Evolutionary conservation across 2,113 vertebrate genomes (phyloP).

Genomic region (Cebus imitator): DNA sequence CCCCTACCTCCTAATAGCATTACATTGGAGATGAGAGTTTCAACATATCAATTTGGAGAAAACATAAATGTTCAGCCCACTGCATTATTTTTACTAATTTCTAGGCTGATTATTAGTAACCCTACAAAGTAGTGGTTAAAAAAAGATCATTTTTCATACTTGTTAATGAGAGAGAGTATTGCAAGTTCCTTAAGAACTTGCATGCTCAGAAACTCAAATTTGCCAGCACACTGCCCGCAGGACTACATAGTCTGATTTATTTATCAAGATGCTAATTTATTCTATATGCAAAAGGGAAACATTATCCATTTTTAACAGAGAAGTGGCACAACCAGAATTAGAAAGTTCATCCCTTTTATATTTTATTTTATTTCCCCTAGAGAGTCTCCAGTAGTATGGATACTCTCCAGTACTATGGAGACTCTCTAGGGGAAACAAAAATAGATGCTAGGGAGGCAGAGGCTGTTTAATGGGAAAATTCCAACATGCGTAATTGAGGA

Average conservation of each 20-base stretch:
- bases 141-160: not conserved
- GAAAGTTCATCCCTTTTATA: not conserved
- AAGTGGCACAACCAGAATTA: not conserved
- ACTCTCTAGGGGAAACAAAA: not conserved
- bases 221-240: not conserved
- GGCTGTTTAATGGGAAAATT: not conserved
- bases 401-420: not conserved
- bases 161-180: not conserved
- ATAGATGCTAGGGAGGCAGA: not conserved
- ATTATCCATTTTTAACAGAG: not conserved
- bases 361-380: too few relatives aligned
- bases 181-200: not conserved
- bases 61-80: not conserved
- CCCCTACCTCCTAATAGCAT: too few relatives aligned
- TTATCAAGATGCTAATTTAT: not conserved
- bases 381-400: not conserved
- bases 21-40: not conserved
- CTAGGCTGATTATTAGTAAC: not conserved
- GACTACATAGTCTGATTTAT: not conserved
- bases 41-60: not conserved
- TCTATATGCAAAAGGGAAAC: not conserved
- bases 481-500: not conserved
- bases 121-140: not conserved
- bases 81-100: not conserved
- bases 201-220: not conserved